Base-by-base conservation (phyloP, 2,888 invertebrate genomes). In the Tromatobia lineatoria region DNA sequence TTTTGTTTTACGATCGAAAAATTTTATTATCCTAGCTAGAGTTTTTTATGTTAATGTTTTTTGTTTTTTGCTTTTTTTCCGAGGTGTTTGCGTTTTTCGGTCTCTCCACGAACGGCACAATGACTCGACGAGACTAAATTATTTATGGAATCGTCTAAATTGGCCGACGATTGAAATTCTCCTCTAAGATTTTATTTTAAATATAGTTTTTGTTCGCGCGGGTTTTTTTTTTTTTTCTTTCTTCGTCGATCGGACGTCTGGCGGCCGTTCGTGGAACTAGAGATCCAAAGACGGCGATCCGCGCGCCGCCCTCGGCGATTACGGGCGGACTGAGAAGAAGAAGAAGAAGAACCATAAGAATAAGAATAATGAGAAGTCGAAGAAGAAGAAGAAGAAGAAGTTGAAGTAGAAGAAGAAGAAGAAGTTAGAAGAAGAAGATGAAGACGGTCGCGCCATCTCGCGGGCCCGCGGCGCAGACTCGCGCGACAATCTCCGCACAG, bases 11-110 rank as follows among this genome's bases (percentile, higher is more conserved):
- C 59, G 61, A 75, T 81, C 67, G 78, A 79, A 85, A 71, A 86
- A 88, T 85, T 88, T 87, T 76, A 86, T 88, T 88, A 88, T 87
- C 87, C 88, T 88, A 88, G 82, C 88, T 88, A 88, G 82, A 76
- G 81, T 85, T 66, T 84, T 83, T 61, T 59, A 59, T 80, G 42
- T 42, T 59, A 74, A 69, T 61, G 23, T 34, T 50, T 70, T 45
- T 18, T 77, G 75, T 73, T 73, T 59, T 66, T 81, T 85, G 84
- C 83, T 83, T 79, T 71, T 47, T 73, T 83, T 73, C 81, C 83
- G 34, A 18, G 59, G 59, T 34, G 34, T 74, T 78, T 66, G 67
- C 84, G 76, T 78, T 82, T 80, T 59, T 85, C 80, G 85, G 79
- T 81, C 61, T 75, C 75, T 61, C 71, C 73, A 66, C 86, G 86